Conservation (phyloP, 2,113 vertebrate species). For the Pseudopodoces humilis region DNA sequence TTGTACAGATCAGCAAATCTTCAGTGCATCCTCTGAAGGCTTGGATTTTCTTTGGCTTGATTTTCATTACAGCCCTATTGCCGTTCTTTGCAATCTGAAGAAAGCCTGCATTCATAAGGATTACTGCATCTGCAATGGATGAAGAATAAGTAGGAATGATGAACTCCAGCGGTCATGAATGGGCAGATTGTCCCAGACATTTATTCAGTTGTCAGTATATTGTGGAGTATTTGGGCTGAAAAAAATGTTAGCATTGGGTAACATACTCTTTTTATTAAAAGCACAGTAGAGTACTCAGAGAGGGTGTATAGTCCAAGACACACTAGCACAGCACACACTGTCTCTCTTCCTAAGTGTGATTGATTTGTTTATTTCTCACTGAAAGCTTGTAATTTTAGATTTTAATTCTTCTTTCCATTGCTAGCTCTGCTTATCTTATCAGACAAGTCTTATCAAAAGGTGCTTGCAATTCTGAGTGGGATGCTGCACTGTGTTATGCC, state of each 20-base stretch:
- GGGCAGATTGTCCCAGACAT: neutral
- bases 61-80: neutral
- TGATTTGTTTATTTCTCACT: neutral
- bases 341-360: neutral
- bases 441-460: neutral
- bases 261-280: neutral
- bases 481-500: neutral
- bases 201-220: conserved; percentile 23
- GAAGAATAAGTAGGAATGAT: conserved; percentile 60
- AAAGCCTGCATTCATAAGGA: conserved; percentile 66
- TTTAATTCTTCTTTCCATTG: neutral
- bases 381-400: neutral
- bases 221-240: conserved; percentile 44
- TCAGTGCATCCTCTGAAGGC: neutral
- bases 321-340: neutral
- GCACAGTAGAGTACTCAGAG: neutral
- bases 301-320: neutral
- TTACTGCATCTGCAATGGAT: conserved; percentile 59
- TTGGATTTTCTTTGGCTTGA: conserved; percentile 8
- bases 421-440: neutral
- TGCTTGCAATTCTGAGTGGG: neutral
- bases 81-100: neutral
- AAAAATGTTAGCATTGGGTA: conserved; percentile 4
- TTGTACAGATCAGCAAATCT: neutral
- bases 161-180: conserved; percentile 46